Conservation (phyloP, 2,888 invertebrate species). For the Stenoptilia bipunctidactyla region DNA sequence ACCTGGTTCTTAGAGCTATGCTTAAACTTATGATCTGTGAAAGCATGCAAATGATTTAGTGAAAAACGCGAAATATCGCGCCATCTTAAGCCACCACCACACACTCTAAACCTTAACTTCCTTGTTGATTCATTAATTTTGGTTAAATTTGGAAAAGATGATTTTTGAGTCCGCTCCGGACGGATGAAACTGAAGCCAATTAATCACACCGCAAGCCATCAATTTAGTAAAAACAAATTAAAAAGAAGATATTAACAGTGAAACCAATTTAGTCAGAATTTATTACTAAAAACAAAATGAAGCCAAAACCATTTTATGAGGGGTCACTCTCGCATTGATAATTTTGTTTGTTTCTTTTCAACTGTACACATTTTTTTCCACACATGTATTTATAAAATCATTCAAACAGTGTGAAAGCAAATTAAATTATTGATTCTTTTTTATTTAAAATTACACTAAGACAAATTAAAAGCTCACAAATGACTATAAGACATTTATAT, state of each 20-base stretch:
- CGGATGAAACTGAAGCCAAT: conserved; percentile 46
- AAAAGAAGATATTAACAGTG: conserved; percentile 54
- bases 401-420: no score
- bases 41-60: conserved; percentile 66
- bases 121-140: conserved; percentile 37
- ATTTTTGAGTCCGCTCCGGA: conserved; percentile 23
- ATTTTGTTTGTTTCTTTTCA: no score
- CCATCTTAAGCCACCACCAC: conserved; percentile 65
- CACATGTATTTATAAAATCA: no score
- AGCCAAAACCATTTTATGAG: conserved; percentile 67
- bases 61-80: conserved; percentile 35
- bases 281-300: conserved; percentile 59
- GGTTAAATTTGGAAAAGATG: conserved; percentile 64
- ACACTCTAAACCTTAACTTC: conserved; percentile 69
- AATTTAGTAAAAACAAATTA: conserved; percentile 54
- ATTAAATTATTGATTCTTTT: no score
- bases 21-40: conserved; percentile 51
- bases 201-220: conserved; percentile 68
- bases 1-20: conserved; percentile 46
- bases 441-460: no score
- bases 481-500: no score
- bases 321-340: conserved; percentile 33
- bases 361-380: no score
- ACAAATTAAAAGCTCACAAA: no score
- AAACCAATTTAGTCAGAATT: conserved; percentile 47